Evolutionary conservation across 2,797 vertebrate genomes (phyloP).

Genomic region (Poecile montanus): DNA sequence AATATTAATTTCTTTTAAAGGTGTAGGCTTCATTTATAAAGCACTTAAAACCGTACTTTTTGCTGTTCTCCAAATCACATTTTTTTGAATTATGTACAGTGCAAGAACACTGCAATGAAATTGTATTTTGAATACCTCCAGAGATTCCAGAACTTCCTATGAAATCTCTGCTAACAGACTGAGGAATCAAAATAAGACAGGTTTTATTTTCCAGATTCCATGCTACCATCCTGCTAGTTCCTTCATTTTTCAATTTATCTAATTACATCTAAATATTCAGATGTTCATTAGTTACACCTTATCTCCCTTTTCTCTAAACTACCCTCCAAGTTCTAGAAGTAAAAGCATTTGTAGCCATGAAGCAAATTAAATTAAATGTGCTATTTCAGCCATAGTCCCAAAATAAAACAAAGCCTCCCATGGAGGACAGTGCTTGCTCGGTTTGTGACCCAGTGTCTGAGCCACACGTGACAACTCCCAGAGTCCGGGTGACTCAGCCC

Average conservation of each 20-base stretch:
- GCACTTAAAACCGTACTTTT: background rate
- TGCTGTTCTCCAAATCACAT: background rate
- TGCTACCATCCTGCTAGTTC: background rate
- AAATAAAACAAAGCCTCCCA: background rate
- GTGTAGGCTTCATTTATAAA: background rate
- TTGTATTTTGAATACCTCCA: background rate
- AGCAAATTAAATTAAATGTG: background rate
- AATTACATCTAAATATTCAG: background rate
- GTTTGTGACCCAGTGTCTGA: slow-evolving; percentile 30
- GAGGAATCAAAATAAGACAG: background rate
- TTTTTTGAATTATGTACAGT: background rate
- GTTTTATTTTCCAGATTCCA: background rate
- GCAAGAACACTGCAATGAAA: background rate
- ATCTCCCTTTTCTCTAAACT: background rate
- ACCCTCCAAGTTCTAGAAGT: background rate
- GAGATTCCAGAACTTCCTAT: background rate
- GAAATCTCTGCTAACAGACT: background rate
- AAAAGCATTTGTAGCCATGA: background rate
- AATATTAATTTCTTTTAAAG: background rate
- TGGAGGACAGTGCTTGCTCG: background rate
- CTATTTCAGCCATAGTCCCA: background rate
- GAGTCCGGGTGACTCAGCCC: slow-evolving; percentile 36
- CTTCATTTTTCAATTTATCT: background rate
- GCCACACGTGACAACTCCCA: slow-evolving; percentile 4
- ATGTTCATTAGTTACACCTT: background rate